phyloP scores from a whole-genome alignment of 2,888 invertebrate genomes.

The Margaritifera margaritifera region DNA sequence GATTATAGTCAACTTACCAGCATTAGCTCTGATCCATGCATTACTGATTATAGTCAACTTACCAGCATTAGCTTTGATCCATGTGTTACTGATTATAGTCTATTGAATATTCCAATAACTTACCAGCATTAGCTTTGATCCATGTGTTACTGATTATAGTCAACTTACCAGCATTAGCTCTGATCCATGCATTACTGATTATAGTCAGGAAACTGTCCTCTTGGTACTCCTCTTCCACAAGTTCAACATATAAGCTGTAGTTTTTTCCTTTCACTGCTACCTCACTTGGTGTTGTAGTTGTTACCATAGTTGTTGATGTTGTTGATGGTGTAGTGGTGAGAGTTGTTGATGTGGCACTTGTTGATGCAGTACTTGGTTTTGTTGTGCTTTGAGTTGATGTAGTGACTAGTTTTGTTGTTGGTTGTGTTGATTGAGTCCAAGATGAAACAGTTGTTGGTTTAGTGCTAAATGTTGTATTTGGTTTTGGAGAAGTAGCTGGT shows the following conservation, averaged over 20 bases:
- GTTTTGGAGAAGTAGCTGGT: background rate
- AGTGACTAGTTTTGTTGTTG: background rate
- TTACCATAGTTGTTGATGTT: too few species aligned
- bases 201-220: background rate
- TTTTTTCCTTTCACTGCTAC: background rate
- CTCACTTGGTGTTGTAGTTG: background rate
- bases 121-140: too few species aligned
- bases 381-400: background rate
- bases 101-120: too few species aligned
- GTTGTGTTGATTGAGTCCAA: background rate
- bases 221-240: constrained; percentile 36
- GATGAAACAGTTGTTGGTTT: background rate
- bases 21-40: too few species aligned
- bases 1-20: too few species aligned
- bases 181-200: too few species aligned
- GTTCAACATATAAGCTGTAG: constrained; percentile 24
- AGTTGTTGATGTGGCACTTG: background rate
- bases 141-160: too few species aligned
- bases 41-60: too few species aligned
- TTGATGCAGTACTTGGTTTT: constrained; percentile 1
- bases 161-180: too few species aligned
- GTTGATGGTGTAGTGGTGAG: background rate
- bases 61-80: too few species aligned
- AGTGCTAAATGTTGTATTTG: background rate
- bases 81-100: too few species aligned